Percentiles rank a stretch among this genome's conserved stretches.
Evolutionary conservation across 2,888 invertebrate genomes (phyloP).

Genomic region (Drosophila rubida): DNA sequence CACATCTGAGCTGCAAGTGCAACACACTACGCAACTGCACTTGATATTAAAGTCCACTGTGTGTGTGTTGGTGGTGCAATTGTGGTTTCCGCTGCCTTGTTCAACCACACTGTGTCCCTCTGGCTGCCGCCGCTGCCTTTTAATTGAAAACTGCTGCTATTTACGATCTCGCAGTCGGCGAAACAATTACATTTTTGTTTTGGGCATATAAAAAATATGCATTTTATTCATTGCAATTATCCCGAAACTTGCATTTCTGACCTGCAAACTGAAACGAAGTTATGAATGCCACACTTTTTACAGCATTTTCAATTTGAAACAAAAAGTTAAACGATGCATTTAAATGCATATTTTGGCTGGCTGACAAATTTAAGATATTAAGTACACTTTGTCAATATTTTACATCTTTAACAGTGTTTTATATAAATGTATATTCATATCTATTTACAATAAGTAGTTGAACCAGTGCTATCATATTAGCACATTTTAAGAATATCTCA

Average conservation of each 20-base stretch:
- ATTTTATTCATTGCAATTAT: neutral
- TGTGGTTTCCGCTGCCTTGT: slow-evolving; percentile 26
- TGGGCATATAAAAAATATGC: neutral
- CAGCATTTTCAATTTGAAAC: no score
- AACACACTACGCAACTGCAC: slow-evolving; percentile 34
- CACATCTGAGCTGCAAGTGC: slow-evolving; percentile 40
- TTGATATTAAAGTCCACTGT: slow-evolving; percentile 54
- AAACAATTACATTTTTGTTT: slow-evolving; percentile 15
- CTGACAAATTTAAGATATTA: no score
- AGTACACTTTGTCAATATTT: no score
- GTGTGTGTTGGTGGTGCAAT: slow-evolving; percentile 28
- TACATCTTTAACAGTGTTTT: no score
- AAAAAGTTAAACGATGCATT: no score
- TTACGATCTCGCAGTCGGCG: slow-evolving; percentile 31
- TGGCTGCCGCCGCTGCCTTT: slow-evolving; percentile 18
- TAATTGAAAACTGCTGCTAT: slow-evolving; percentile 44
- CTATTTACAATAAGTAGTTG: no score
- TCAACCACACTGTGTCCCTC: slow-evolving; percentile 12
- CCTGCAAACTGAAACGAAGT: neutral
- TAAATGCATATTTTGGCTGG: no score
- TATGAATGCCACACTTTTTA: neutral
- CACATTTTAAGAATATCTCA: no score
- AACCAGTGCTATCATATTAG: no score
- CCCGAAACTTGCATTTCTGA: neutral
- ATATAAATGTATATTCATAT: no score